These are phyloP conservation scores for Ophion costatus DNA, from an alignment of 2,888 invertebrate species.

Conservation along the genomic window DNA sequence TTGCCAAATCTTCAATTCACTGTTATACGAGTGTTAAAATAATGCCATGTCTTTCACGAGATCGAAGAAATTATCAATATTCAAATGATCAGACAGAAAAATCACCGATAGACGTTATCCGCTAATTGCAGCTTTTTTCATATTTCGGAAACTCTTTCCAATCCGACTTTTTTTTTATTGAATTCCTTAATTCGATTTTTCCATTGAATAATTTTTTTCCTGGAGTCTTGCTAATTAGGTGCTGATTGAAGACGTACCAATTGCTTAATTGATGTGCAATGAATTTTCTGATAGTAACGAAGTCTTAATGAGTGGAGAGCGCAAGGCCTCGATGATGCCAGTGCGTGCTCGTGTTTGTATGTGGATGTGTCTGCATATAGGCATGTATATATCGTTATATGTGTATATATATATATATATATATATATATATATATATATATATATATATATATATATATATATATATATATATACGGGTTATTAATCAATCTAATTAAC, in stretches of 20 bases:
- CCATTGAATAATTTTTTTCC: not conserved
- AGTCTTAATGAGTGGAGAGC: slow-evolving; percentile 21
- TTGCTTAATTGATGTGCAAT: slow-evolving; percentile 16
- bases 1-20: not conserved
- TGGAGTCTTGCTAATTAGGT: not conserved
- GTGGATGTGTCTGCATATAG: not conserved
- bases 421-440: not conserved
- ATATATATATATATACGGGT: slow-evolving; percentile 38
- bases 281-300: not conserved
- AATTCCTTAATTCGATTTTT: not conserved
- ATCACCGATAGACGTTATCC: not conserved
- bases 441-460: not conserved
- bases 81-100: not conserved
- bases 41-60: not conserved
- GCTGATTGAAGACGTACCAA: not conserved
- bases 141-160: not conserved
- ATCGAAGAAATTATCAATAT: not conserved
- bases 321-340: slow-evolving; percentile 16
- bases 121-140: not conserved
- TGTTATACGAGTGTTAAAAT: not conserved
- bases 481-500: slow-evolving; percentile 75
- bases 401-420: not conserved
- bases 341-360: slow-evolving; percentile 2
- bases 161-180: not conserved
- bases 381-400: not conserved